Evolutionary conservation across 1,140 invertebrate genomes (phyloP).

Genomic region (Eurosta solidaginis): DNA sequence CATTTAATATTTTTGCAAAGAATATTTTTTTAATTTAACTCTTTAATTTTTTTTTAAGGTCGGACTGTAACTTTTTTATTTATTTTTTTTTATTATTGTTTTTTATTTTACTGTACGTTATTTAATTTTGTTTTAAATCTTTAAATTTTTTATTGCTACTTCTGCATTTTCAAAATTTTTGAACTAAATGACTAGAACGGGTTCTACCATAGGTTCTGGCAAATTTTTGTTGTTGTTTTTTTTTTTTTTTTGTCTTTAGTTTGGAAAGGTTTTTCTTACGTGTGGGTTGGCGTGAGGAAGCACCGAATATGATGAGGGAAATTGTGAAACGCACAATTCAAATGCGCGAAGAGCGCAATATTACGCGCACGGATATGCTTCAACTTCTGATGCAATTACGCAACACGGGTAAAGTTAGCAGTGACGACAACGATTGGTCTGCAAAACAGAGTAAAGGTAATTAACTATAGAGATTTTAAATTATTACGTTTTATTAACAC

Average conservation of each 20-base stretch:
- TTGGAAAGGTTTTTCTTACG: slow-evolving; percentile 33
- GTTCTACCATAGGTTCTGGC: background rate
- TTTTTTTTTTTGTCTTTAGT: background rate
- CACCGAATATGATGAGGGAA: slow-evolving; percentile 29
- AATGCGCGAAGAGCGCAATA: slow-evolving; percentile 59
- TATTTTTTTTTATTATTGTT: too few relatives aligned
- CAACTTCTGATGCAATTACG: slow-evolving; percentile 62
- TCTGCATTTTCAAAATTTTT: background rate
- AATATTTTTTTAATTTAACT: background rate
- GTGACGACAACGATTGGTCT: slow-evolving; percentile 46
- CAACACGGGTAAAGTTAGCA: slow-evolving; percentile 56
- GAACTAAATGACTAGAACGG: background rate
- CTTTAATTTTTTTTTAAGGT: background rate
- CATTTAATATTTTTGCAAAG: background rate
- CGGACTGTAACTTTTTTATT: too few relatives aligned
- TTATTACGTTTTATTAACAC: background rate
- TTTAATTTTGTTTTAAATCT: too few relatives aligned
- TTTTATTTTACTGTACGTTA: too few relatives aligned
- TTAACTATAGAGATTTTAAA: background rate
- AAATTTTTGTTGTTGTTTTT: too few relatives aligned
- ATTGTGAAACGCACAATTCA: slow-evolving; percentile 62
- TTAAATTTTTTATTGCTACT: too few relatives aligned
- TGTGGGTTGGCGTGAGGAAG: slow-evolving; percentile 30
- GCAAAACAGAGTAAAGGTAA: slow-evolving; percentile 39
- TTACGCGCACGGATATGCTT: slow-evolving; percentile 62